Conservation (phyloP, 2,888 invertebrate genomes). For the Tipula vernalis region DNA sequence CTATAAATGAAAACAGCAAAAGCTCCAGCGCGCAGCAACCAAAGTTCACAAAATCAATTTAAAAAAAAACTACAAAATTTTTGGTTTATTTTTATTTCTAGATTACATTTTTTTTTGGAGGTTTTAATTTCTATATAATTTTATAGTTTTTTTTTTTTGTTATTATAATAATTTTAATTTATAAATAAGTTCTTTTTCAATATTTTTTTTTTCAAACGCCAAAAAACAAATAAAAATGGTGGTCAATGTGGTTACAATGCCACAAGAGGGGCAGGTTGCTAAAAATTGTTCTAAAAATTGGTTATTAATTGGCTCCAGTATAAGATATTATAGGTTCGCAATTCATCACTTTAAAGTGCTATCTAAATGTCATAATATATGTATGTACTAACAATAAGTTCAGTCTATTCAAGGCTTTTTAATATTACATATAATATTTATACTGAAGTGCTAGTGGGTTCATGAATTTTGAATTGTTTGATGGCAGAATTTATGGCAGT, state of each 20-base stretch:
- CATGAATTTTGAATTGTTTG: not conserved
- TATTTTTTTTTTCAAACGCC: not conserved
- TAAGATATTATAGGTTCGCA: not conserved
- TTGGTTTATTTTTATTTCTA: not conserved
- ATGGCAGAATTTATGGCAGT: not conserved
- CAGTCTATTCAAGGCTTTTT: not conserved
- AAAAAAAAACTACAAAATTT: not conserved
- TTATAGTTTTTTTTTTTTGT: not conserved
- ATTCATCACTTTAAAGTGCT: not conserved
- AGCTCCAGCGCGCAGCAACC: not conserved
- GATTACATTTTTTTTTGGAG: not conserved
- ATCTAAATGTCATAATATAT: not conserved
- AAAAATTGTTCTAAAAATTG: not conserved
- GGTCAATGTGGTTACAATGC: not conserved
- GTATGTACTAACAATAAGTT: not conserved
- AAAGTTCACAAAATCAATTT: not conserved
- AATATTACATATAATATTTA: not conserved
- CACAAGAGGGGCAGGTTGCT: not conserved
- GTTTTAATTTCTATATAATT: conserved; percentile 9
- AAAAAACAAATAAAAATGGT: not conserved
- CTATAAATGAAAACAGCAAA: not conserved
- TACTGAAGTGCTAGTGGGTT: not conserved
- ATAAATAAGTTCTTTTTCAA: not conserved
- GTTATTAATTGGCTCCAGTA: not conserved
- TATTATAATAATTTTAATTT: not conserved